Base-by-base conservation (phyloP, 2,888 invertebrate species). In the Oasisia sp. region DNA sequence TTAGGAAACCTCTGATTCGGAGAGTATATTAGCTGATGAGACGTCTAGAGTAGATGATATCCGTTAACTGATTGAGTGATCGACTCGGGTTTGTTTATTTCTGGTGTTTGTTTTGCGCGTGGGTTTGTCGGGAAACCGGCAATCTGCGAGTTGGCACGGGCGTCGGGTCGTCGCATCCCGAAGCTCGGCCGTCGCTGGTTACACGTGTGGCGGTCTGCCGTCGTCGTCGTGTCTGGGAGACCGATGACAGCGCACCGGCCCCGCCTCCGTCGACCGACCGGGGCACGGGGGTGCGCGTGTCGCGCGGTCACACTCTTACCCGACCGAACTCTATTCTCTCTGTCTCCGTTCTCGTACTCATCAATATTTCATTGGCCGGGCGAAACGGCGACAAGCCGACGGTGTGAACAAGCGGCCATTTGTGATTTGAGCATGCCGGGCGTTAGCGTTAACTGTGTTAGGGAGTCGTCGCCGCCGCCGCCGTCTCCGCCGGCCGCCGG, bases 301-400 rank as follows among this genome's bases (percentile, higher is more conserved):
- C 74, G 74, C 74, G 74, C 74, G 27, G n/a, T 74, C 74, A 74
- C 27, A 74, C 74, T 74, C n/a, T 74, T 74, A 74, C 74, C 27
- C n/a, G 74, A 74, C 74, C 74, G 74, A 74, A 27, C 74, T 74
- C 74, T 74, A 74, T 74, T 74, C 27, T 74, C 74, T 27, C 7
- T n/a, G 50, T 50, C n/a, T 74, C 19, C 27, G 4, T 27, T 74
- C 74, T 74, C 74, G 74, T 74, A 74, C 74, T 74, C 74, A 74
- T 74, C 74, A 74, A 74, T 74, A 74, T 74, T 74, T 74, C 74
- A 74, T 74, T 74, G 74, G 74, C 74, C 74, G 74, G 74, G 74
- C 74, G 74, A 74, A 74, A 74, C 74, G n/a, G n/a, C 74, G n/a
- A 74, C 74, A 74, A 27, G 74, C 74, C n/a, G 27, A 19, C 74